Base-by-base conservation (phyloP, 2,113 vertebrate species). In the Gulo gulo region DNA sequence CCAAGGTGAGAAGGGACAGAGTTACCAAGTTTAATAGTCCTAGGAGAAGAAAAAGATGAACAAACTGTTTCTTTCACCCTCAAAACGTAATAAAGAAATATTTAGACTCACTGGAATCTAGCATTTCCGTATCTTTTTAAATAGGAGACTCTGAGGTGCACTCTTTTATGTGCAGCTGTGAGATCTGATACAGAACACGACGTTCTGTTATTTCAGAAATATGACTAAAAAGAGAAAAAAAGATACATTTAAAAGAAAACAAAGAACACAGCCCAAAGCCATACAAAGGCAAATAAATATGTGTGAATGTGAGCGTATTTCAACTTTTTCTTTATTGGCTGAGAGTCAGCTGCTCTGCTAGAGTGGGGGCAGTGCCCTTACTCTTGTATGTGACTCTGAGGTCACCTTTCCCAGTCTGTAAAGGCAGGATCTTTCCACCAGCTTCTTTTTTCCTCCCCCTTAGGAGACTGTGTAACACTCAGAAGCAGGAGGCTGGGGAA, bases 141-240 rank as follows among this genome's bases (percentile, higher is more conserved):
- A 90, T 81, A 95, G 93, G 57, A 96, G 94, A 59, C 67, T 94
- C 45, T 26, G 52, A 96, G 65, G 18, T 82, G 0, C 1, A n/a
- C 42, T 94, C 89, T 87, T 90, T 93, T 34, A 87, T 92, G 76
- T 97, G 73, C 24, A 88, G 18, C 67, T 91, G 45, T 69, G 86
- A 78, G 81, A 85, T 94, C 79, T 94, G 39, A 94, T 94, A 67
- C 9, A 67, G 81, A 94, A 86, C 16, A 84, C 21, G 86, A 63
- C 1, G 6, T 94, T 93, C 93, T 95, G 13, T 88, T 96, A 67
- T 96, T 92, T 97, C 50, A 93, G 65, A 96, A 92, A 96, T 73
- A 36, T 93, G 74, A 88, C 95, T 88, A 73, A 88, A 86, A 79
- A 79, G 50, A 95, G 55, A 93, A 50, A 94, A 73, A 67, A 81